Percentiles rank a stretch among this genome's conserved stretches.
phyloP scores from a whole-genome alignment of 2,113 vertebrate species.

The Ranitomeya variabilis region DNA sequence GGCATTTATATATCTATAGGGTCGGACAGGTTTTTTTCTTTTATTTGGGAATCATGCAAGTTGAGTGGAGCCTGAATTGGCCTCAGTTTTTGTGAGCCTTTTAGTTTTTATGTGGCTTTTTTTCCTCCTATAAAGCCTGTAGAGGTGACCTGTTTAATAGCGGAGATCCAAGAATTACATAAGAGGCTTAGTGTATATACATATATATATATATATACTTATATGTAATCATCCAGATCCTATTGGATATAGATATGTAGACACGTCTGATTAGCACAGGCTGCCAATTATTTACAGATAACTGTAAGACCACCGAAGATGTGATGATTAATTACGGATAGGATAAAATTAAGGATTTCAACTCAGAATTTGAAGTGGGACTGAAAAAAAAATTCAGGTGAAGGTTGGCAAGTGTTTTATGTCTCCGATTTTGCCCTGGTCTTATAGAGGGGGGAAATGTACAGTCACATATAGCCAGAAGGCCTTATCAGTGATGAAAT shows the following conservation, averaged over 20 bases:
- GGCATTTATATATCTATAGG: background rate
- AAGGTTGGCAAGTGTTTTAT: background rate
- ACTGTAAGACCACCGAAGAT: no score
- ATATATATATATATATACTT: background rate
- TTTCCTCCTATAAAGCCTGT: background rate
- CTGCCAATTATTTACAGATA: background rate
- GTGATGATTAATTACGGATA: background rate
- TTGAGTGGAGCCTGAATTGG: background rate
- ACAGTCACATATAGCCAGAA: background rate
- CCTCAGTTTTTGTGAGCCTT: background rate
- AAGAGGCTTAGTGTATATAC: background rate
- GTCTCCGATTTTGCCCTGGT: background rate
- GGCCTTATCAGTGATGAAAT: background rate
- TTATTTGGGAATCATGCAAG: background rate
- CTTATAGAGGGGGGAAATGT: background rate
- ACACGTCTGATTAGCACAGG: background rate
- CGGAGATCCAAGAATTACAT: background rate
- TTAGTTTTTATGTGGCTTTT: slow-evolving; percentile 2
- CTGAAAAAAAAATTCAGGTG: background rate
- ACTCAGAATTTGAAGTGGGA: background rate
- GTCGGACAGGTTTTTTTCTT: background rate
- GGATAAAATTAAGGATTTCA: background rate
- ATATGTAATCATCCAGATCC: background rate
- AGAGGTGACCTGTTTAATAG: background rate
- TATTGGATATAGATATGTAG: background rate